phyloP scores from a whole-genome alignment of 2,797 vertebrate species.

The Periophthalmus magnuspinnatus region DNA sequence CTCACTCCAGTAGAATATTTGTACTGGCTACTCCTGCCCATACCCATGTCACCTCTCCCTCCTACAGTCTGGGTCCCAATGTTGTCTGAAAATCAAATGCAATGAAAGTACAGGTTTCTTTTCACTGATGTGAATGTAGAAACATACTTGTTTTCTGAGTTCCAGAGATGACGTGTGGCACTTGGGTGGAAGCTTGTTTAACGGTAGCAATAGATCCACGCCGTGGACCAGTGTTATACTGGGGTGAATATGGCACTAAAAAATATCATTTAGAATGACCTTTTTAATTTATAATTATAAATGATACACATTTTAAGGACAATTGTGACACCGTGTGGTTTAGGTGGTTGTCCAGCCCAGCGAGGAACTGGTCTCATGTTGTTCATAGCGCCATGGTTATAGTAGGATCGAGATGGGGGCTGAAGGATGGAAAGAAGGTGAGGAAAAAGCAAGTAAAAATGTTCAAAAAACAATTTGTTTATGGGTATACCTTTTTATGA shows the following conservation, averaged over 20 bases:
- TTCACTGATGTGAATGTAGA: not conserved
- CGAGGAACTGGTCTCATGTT: constrained; percentile 82
- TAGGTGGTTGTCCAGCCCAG: constrained; percentile 82
- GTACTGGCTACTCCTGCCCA: constrained; percentile 78
- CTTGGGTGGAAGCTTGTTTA: constrained; percentile 88
- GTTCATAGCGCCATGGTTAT: constrained; percentile 81
- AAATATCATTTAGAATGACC: not conserved
- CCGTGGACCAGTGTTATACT: constrained; percentile 69
- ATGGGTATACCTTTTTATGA: not conserved
- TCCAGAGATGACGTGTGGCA: constrained; percentile 76
- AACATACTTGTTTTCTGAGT: constrained; percentile 87
- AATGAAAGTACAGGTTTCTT: not conserved
- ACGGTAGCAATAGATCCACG: constrained; percentile 83
- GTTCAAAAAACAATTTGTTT: not conserved
- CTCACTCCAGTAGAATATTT: constrained; percentile 83
- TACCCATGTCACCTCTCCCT: constrained; percentile 65
- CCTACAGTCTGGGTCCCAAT: constrained; percentile 92
- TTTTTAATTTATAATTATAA: not conserved
- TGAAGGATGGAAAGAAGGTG: constrained; percentile 21
- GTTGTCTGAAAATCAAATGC: constrained; percentile 76
- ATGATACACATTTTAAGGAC: not conserved
- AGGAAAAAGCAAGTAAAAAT: not conserved
- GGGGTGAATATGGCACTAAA: constrained; percentile 70
- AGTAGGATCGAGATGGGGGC: constrained; percentile 64
- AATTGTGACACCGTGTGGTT: constrained; percentile 84